These are phyloP conservation scores for Schizothorax lantsangensis DNA, from an alignment of 2,797 vertebrate species.

Conservation along the genomic window DNA sequence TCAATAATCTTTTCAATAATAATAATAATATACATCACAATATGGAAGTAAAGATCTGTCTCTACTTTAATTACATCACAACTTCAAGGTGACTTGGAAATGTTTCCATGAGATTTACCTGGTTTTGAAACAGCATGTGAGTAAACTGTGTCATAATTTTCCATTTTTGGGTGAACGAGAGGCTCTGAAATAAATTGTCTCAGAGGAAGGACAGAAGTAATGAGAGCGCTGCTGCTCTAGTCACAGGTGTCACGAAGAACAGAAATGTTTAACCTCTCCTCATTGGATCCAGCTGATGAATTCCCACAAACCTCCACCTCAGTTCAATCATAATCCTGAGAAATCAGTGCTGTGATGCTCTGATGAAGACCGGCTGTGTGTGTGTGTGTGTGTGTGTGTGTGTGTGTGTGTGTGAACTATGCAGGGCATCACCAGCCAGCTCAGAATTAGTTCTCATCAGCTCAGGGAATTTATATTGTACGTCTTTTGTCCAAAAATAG, in stretches of 20 bases:
- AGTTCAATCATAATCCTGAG: background rate
- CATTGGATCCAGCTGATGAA: background rate
- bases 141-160: constrained; percentile 8
- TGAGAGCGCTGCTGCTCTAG: background rate
- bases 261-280: constrained; percentile 12
- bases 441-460: constrained; percentile 73
- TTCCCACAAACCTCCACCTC: background rate
- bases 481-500: constrained; percentile 56
- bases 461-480: constrained; percentile 57
- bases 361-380: constrained; percentile 22
- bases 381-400: background rate
- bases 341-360: constrained; percentile 2
- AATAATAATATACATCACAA: background rate
- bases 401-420: constrained; percentile 8
- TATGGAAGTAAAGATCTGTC: background rate
- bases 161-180: background rate
- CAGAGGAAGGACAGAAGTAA: constrained; percentile 56
- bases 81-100: background rate
- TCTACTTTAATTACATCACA: background rate
- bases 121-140: constrained; percentile 12
- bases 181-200: constrained; percentile 8
- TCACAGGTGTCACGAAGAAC: background rate
- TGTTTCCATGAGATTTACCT: background rate
- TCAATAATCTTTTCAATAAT: constrained; percentile 1
- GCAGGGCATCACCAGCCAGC: constrained; percentile 73